Base-by-base conservation (phyloP, 2,797 vertebrate species). In the Cyclura pinguis region DNA sequence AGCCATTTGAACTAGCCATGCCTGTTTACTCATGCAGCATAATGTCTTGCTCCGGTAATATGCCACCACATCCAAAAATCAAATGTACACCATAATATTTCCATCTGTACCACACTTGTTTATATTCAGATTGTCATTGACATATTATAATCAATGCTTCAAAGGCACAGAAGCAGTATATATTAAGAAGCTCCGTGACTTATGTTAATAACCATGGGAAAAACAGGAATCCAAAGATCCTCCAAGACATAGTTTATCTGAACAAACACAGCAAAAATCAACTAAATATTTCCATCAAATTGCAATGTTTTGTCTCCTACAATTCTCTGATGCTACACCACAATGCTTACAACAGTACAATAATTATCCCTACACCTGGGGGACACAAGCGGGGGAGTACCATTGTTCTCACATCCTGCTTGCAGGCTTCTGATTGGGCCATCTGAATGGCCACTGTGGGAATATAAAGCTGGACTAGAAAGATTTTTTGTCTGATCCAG, bases 211-310 rank as follows among this genome's bases (percentile, higher is more conserved):
- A n/a, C 50, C 5, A 69, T 18, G 10, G 67, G 24, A 69, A 64
- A 92, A 92, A 82, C n/a, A 86, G 80, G 84, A 89, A 74, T 16
- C 86, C 64, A 83, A 90, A 90, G 52, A 47, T 50, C 32, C 0
- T 18, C 3, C 47, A 92, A 88, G 59, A 86, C 89, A 67, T 80
- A 83, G 35, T 87, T 0, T 0, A 52, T 69, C 74, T 88, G 73
- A 91, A 90, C 84, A 93, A 86, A 47, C 64, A 74, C 87, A 20
- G 88, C 88, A 93, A 64, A 91, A 89, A 88, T 47, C 67, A 88
- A 90, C 90, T 90, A 85, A 89, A 89, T 86, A 69, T 78, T 92
- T 90, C 74, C 90, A 92, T 92, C 89, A 86, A 95, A 91, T 95
- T 87, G 85, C 93, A 96, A 89, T 88, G 90, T 88, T 93, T 67